Percentiles rank a stretch among this genome's conserved stretches.
phyloP scores from a whole-genome alignment of 2,888 invertebrate species.

The Sipha maydis region DNA sequence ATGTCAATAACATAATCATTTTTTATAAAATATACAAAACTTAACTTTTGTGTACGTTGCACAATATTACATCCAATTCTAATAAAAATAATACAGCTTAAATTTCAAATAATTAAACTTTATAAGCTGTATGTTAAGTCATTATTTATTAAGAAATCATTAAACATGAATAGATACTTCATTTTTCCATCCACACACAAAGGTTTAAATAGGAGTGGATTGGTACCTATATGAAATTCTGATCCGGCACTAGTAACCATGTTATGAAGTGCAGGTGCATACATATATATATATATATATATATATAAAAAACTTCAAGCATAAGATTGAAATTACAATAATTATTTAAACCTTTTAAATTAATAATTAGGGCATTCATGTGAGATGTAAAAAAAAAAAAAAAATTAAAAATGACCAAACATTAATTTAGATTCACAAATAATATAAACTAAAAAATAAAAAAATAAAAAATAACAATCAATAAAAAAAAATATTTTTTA shows the following conservation, averaged over 20 bases:
- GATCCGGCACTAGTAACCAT: constrained; percentile 48
- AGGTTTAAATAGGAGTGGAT: constrained; percentile 16
- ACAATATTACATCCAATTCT: not conserved
- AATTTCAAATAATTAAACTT: not conserved
- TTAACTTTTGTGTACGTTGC: not conserved
- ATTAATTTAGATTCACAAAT: not conserved
- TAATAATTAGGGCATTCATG: constrained; percentile 37
- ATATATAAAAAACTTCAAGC: constrained; percentile 44
- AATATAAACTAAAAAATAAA: not conserved
- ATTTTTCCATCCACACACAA: constrained; percentile 31
- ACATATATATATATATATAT: constrained; percentile 23
- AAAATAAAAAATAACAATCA: not conserved
- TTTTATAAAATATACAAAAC: not conserved
- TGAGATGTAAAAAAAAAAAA: constrained; percentile 23
- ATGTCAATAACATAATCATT: no score
- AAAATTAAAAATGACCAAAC: constrained; percentile 2
- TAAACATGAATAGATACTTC: constrained; percentile 22
- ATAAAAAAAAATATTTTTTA: constrained; percentile 12
- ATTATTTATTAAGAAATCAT: no score
- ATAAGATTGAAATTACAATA: constrained; percentile 41
- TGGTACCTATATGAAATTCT: constrained; percentile 44
- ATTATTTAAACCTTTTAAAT: constrained; percentile 43
- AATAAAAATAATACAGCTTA: not conserved
- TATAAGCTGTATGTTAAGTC: not conserved
- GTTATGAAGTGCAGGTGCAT: constrained; percentile 53